Evolutionary conservation across 2,888 invertebrate genomes (phyloP), one percentile per base, ranked within the genome.

Genomic region (Hymenopus coronatus): DNA sequence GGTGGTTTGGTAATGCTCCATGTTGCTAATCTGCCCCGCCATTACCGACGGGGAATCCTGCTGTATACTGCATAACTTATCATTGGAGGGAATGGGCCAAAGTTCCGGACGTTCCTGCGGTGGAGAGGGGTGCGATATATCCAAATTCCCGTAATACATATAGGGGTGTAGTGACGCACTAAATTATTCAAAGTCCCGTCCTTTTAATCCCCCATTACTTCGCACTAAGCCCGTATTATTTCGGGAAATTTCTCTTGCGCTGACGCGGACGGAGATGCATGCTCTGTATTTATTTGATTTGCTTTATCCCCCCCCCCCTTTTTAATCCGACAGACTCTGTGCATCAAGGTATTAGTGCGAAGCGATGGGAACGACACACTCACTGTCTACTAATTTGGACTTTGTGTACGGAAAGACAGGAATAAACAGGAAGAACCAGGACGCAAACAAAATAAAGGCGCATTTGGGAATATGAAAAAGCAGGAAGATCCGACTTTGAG

Each of bases 161-260:
- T 70, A 70, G 54, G 54, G 54, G 54, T 25, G 54, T 70, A 84
- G 30, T 25, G 33, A 33, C 28, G 33, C 84, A 84, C 20, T 84
- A 84, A 84, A 84, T 84, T 84, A 84, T 28, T 84, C 28, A 84
- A 28, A 30, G 84, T 28, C 84, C 30, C 33, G 84, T 84, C 84
- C 83, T 84, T 84, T 84, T 28, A 84, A 84, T 84, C 84, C 84
- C 15, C 84, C 84, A 84, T 84, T 84, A 84, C 84, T 84, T 30
- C 33, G 84, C 28, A 28, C 84, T 84, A 84, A 84, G 25, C 84
- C 84, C 33, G 84, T 84, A 84, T 30, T 84, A 84, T 84, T 84
- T 30, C 28, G 54, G 84, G 84, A 84, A 84, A 84, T 84, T 84
- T 84, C 28, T 84, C 84, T 28, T 70, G 54, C 84, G 30, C 28